These are phyloP conservation scores for Hexactinellida sp. DNA, from an alignment of 37 sponge, comb jelly and placozoan species.

Conservation along the genomic window DNA sequence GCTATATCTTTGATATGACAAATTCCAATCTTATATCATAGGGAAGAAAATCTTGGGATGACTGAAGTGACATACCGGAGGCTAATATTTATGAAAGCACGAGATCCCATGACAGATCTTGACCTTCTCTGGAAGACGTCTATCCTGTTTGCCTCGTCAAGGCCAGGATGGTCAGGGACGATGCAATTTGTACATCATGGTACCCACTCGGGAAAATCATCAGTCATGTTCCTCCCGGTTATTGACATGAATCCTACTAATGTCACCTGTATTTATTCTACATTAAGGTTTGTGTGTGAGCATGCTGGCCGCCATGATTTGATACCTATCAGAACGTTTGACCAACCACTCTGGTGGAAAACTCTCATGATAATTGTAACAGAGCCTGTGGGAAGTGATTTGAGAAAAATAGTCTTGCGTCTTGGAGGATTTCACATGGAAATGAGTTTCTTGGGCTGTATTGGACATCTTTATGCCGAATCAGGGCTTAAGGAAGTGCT, in stretches of 20 bases:
- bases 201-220: constrained; percentile 27
- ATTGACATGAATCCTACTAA: constrained; percentile 33
- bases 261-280: constrained; percentile 31
- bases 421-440: constrained; percentile 28
- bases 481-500: neutral
- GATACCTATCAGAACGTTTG: no score
- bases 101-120: constrained; percentile 22
- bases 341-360: constrained; percentile 39
- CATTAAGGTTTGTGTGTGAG: constrained; percentile 26
- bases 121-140: constrained; percentile 23
- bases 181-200: constrained; percentile 28
- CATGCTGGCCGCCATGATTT: constrained; percentile 27
- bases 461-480: neutral
- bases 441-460: neutral
- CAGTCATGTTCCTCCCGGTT: constrained; percentile 25
- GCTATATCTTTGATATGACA: neutral
- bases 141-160: constrained; percentile 10
- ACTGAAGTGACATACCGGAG: constrained; percentile 25
- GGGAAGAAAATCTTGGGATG: constrained; percentile 24
- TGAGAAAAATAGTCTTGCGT: constrained; percentile 27
- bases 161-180: constrained; percentile 28
- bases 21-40: neutral
- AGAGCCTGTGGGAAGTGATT: constrained; percentile 24
- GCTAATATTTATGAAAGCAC: constrained; percentile 25
- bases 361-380: constrained; percentile 28